Percentiles rank a stretch among this genome's conserved stretches.
These are phyloP conservation scores for Tichodroma muraria DNA, from an alignment of 2,113 vertebrate genomes.

Conservation along the genomic window DNA sequence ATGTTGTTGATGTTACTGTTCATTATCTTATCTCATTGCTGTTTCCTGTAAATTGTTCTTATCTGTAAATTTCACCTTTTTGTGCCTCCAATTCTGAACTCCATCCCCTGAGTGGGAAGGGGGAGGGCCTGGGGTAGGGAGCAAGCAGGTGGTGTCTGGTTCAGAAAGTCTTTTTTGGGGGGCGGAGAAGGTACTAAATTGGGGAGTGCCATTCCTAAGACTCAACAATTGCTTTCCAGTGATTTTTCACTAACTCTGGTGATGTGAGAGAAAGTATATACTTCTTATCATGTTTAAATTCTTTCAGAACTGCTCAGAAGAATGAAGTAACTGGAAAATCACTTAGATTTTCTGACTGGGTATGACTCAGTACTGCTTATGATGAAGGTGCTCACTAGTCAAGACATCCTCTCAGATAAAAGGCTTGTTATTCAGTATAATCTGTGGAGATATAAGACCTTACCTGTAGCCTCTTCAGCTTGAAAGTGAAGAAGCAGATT, in stretches of 20 bases:
- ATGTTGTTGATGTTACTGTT: background rate
- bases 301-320: background rate
- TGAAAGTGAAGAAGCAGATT: background rate
- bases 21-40: background rate
- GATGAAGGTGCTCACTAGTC: background rate
- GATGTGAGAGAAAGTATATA: background rate
- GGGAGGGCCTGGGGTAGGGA: background rate
- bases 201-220: background rate
- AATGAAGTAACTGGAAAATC: background rate
- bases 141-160: background rate
- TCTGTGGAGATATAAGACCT: background rate
- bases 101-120: rapidly evolving
- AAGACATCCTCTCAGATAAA: background rate
- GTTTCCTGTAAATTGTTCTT: background rate
- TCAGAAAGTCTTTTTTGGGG: background rate
- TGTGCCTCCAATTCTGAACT: background rate
- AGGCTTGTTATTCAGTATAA: background rate
- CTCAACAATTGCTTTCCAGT: background rate
- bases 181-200: background rate
- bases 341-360: background rate
- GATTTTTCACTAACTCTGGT: background rate
- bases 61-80: background rate
- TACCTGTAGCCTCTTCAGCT: background rate
- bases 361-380: background rate
- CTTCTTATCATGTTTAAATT: background rate